Evolutionary conservation across 2,113 vertebrate species (phyloP), one percentile per base, ranked within the genome.

Genomic region (Chamaea fasciata): DNA sequence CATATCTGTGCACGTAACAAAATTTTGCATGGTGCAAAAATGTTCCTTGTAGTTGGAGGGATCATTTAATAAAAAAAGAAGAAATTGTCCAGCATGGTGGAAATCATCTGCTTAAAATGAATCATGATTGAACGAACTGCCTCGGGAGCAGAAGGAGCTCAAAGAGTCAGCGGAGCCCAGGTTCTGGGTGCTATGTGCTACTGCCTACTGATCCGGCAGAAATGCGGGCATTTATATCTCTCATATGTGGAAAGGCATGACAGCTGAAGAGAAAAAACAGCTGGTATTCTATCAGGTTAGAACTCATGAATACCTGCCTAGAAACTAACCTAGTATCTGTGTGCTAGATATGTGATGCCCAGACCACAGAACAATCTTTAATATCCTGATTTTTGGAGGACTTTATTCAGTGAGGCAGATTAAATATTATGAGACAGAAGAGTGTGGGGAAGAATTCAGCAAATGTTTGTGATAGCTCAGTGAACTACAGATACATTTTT

Each of bases 51-150:
- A 86, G 46, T 90, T 85, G 76, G 27, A 88, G 42, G 28, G 28
- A 78, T 86, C 59, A 55, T 60, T 17, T 70, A 83, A 65, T 67
- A 42, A 50, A 52, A 83, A 39, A 21, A 22, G 33, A 85, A 70
- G 35, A 86, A 74, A 90, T 83, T 68, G 52, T 86, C 62, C 85
- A 81, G 18, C 60, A 49, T 64, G 68, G 55, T 90, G 46, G 83
- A 96, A 97, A 89, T 90, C 62, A 79, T 86, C 71, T 71, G 76
- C 64, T 90, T 75, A 89, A 95, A 90, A 87, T 68, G 49, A 84
- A 83, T 57, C 69, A 88, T 63, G 27, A 86, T 39, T 91, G 83
- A 95, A 64, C 0, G 0, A 74, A 56, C 44, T 78, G 83, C 64
- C 83, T 49, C 44, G 82, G 92, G 85, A 94, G 15, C 60, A 42